Evolutionary conservation across 2,888 invertebrate genomes (phyloP), one percentile per base, ranked within the genome.

Genomic region (Thereva nobilitata): DNA sequence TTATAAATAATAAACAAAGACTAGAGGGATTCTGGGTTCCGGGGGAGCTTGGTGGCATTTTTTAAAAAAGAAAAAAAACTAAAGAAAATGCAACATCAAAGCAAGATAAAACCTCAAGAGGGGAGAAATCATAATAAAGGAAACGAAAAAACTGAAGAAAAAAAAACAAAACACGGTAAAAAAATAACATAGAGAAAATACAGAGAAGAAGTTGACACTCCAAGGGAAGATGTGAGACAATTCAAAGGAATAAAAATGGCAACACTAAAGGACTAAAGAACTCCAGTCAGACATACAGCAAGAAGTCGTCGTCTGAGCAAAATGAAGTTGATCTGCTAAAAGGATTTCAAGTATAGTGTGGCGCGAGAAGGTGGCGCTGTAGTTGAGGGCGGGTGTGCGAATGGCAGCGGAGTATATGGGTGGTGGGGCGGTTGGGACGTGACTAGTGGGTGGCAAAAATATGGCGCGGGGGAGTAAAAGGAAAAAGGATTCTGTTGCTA

Each of bases 401-500:
- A 23, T 23, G 23, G 23, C 23, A 23, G 23, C 23, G 23, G 23
- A 23, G 2, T 23, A 2, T 23, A 23, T 23, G 2, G 23, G 23
- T 23, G 56, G 52, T 2, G n/a, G 9, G 56, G 6, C 4, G 56
- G 56, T 9, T 38, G 47, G 10, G 12, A 10, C 6, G 57, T 45
- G 37, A 35, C 45, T 23, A 6, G 23, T 23, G 23, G 23, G 23
- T 23, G 23, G n/a, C 41, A 8, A 12, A 38, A 55, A 55, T 12
- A 41, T 55, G 40, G 37, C 41, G 42, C 8, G 23, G 3, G 56
- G 9, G 40, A 23, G 4, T 7, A 37, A 37, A 41, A 42, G 23
- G 7, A 70, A 9, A 70, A 73, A 70, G 70, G 69, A 70, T 66
- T 64, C 23, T 66, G 47, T 55, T 57, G 45, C 45, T 53, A 66